Evolutionary conservation across 2,797 vertebrate species (phyloP).

Genomic region (Cyclura pinguis): DNA sequence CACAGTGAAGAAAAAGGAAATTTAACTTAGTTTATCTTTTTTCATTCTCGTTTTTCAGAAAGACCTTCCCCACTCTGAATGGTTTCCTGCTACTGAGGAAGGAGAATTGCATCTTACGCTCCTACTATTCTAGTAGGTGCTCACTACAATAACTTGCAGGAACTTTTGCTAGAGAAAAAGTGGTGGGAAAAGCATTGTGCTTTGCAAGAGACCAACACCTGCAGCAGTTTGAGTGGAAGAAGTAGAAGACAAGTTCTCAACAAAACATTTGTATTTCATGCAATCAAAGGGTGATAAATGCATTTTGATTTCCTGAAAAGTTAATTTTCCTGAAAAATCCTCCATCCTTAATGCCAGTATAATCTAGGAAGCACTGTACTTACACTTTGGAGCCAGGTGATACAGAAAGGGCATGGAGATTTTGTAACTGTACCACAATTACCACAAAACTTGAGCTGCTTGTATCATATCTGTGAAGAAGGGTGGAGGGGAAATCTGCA

Average conservation of each 20-base stretch:
- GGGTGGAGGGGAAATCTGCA: slow-evolving; percentile 30
- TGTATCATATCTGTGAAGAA: slow-evolving; percentile 80
- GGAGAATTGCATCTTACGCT: neutral
- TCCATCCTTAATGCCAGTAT: slow-evolving; percentile 12
- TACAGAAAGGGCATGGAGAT: slow-evolving; percentile 76
- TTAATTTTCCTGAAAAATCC: neutral
- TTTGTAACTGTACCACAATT: slow-evolving; percentile 78
- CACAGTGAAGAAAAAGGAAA: neutral
- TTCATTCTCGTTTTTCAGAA: neutral
- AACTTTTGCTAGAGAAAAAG: neutral
- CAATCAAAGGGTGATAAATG: neutral
- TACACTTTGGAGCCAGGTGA: slow-evolving; percentile 83
- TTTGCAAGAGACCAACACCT: neutral
- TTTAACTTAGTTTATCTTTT: neutral
- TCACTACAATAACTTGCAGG: neutral
- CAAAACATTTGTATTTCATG: neutral
- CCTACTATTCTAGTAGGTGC: neutral
- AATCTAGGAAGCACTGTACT: slow-evolving; percentile 70
- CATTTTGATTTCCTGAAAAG: neutral
- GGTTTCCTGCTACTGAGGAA: neutral
- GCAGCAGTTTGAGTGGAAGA: neutral
- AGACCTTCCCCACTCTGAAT: neutral
- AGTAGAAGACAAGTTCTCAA: neutral
- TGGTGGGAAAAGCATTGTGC: neutral
- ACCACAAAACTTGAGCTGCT: slow-evolving; percentile 82